phyloP scores from a whole-genome alignment of 1,140 invertebrate species.

The Bicyclus anynana region DNA sequence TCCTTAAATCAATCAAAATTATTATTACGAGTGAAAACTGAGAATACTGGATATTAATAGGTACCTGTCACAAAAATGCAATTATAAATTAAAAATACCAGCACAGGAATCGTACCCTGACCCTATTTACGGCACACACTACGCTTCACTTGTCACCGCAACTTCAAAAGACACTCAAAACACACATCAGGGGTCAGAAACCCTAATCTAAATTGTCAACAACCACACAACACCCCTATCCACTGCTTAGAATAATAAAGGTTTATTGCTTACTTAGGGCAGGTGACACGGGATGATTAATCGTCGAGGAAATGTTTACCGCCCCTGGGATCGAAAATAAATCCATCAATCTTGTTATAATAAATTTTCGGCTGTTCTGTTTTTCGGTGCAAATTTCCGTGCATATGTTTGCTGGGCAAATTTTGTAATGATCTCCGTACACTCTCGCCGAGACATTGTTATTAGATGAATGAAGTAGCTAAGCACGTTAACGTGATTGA shows the following conservation, averaged over 20 bases:
- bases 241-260: slow-evolving; percentile 30
- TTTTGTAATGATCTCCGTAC: not conserved
- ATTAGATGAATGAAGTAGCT: too few species aligned
- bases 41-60: too few species aligned
- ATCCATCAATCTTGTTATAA: slow-evolving; percentile 39
- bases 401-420: slow-evolving; percentile 17
- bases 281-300: slow-evolving; percentile 41
- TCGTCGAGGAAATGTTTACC: slow-evolving; percentile 30
- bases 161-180: slow-evolving; percentile 9
- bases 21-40: too few species aligned
- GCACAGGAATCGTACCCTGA: too few species aligned
- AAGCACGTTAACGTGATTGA: too few species aligned
- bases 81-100: too few species aligned
- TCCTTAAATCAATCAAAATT: too few species aligned
- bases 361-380: slow-evolving; percentile 27
- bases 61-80: too few species aligned
- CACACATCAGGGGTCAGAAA: slow-evolving; percentile 11
- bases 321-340: slow-evolving; percentile 34
- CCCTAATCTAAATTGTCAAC: slow-evolving; percentile 27
- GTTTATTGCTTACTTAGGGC: slow-evolving; percentile 38
- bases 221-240: slow-evolving; percentile 24
- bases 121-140: too few species aligned
- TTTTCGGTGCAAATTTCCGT: slow-evolving; percentile 23
- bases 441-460: not conserved
- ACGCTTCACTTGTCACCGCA: too few species aligned